phyloP scores from a whole-genome alignment of 2,888 invertebrate species.

The Allacma fusca region DNA sequence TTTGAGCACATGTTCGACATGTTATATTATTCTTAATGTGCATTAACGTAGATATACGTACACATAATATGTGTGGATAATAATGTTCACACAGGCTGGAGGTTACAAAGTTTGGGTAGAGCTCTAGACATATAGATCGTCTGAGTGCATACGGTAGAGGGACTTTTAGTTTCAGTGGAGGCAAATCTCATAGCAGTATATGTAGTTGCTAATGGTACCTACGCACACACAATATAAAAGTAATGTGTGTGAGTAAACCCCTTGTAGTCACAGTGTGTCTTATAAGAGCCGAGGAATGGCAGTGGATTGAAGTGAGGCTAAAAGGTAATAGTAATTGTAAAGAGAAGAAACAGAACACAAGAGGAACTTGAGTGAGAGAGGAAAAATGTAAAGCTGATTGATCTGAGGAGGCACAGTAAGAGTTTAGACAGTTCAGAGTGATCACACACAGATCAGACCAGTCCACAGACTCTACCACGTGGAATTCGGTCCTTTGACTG shows the following conservation, averaged over 20 bases:
- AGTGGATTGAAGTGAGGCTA: background rate
- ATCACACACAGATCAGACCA: conserved; percentile 16
- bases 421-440: conserved; percentile 28
- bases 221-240: background rate
- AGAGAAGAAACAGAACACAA: background rate
- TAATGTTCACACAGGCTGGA: background rate
- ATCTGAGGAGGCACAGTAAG: conserved; percentile 21
- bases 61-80: too few relatives aligned
- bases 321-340: conserved; percentile 3
- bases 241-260: background rate
- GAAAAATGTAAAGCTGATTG: conserved; percentile 25
- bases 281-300: background rate
- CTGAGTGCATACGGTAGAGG: too few relatives aligned
- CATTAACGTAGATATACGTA: background rate
- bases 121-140: background rate
- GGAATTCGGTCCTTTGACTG: conserved; percentile 11
- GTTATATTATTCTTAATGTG: background rate
- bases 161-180: too few relatives aligned
- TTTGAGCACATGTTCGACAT: background rate
- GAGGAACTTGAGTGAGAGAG: conserved; percentile 16
- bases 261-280: conserved; percentile 1
- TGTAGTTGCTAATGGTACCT: background rate
- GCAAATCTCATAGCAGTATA: too few relatives aligned
- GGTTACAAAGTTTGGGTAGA: background rate
- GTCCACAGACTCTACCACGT: conserved; percentile 14